Evolutionary conservation across 2,113 vertebrate genomes (phyloP).

Genomic region (Heliornis fulica): DNA sequence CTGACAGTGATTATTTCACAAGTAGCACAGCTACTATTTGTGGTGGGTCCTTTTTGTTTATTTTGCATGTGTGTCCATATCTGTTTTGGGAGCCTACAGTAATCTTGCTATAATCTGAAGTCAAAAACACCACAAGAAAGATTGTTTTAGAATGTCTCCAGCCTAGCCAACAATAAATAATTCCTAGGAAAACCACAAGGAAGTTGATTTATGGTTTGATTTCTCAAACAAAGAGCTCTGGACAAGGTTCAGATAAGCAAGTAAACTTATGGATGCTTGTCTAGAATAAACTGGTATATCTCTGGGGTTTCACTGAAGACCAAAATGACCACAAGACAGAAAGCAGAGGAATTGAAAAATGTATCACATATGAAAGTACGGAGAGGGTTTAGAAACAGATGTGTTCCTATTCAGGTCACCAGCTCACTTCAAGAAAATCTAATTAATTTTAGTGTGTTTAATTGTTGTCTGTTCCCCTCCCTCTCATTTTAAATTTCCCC

Average conservation of each 20-base stretch:
- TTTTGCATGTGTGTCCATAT: neutral
- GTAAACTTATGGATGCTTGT: neutral
- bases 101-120: neutral
- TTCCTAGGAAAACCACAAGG: neutral
- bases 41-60: constrained; percentile 6
- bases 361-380: neutral
- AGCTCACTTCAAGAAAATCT: neutral
- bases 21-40: neutral
- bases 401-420: neutral
- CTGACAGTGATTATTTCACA: neutral
- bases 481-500: constrained; percentile 32
- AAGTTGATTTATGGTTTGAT: constrained; percentile 38
- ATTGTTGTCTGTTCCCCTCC: neutral
- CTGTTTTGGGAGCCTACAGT: neutral
- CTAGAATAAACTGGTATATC: neutral
- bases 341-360: constrained; percentile 5
- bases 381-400: neutral
- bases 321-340: constrained; percentile 14
- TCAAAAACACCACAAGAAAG: constrained; percentile 45
- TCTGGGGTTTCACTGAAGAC: neutral
- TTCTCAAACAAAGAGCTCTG: constrained; percentile 27
- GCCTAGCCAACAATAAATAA: constrained; percentile 1
- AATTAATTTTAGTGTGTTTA: constrained; percentile 30
- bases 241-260: constrained; percentile 43
- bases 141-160: neutral